phyloP scores from a whole-genome alignment of 2,113 vertebrate species.

The Tapirus terrestris region DNA sequence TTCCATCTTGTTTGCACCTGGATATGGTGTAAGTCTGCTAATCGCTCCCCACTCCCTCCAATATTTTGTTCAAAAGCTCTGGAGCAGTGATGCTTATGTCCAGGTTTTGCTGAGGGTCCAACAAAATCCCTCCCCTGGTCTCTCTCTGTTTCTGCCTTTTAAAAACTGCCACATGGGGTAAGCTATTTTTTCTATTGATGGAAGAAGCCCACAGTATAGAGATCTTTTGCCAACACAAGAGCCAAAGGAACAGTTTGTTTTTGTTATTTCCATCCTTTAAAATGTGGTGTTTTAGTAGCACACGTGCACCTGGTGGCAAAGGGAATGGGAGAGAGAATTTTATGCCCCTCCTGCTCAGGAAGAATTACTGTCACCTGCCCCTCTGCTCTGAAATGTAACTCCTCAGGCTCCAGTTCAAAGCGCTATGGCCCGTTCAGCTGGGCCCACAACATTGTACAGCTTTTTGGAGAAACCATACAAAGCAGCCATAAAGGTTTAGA shows the following conservation, averaged over 20 bases:
- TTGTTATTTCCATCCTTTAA: constrained; percentile 48
- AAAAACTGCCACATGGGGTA: not conserved
- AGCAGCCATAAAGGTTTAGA: not conserved
- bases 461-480: not conserved
- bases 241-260: constrained; percentile 25
- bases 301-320: not conserved
- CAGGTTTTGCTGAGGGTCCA: not conserved
- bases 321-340: not conserved
- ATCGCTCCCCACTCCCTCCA: not conserved
- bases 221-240: not conserved
- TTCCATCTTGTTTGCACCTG: not conserved
- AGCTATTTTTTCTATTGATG: constrained; percentile 2
- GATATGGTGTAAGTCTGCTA: not conserved
- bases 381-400: not conserved
- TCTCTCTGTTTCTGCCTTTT: not conserved
- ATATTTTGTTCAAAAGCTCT: not conserved
- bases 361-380: not conserved
- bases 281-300: not conserved
- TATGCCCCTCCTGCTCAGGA: not conserved
- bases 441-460: fast-evolving
- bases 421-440: not conserved
- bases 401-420: not conserved
- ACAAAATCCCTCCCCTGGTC: not conserved
- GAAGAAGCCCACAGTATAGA: not conserved
- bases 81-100: not conserved